A percentile compares a stretch with the other conserved stretches of the same genome.
phyloP scores from a whole-genome alignment of 2,888 invertebrate genomes.

The Pristionchus fissidentatus region DNA sequence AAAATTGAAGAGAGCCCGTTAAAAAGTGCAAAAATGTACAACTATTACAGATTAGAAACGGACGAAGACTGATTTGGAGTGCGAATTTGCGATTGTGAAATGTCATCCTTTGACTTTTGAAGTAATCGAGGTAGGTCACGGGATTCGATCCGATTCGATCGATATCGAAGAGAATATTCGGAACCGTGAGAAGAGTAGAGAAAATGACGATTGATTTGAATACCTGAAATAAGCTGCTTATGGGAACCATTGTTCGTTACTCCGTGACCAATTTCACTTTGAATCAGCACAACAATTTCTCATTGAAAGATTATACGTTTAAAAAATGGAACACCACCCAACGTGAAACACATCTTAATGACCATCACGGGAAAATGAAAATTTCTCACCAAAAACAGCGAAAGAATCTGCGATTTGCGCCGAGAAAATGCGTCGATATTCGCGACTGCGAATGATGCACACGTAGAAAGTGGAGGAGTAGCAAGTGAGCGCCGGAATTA shows the following conservation, averaged over 20 bases:
- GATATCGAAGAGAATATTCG: neutral
- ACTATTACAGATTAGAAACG: too few relatives aligned
- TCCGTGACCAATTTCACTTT: too few relatives aligned
- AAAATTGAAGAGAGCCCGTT: neutral
- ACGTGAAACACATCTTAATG: too few relatives aligned
- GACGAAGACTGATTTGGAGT: too few relatives aligned
- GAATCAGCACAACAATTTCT: too few relatives aligned
- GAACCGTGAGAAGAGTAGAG: neutral
- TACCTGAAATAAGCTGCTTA: too few relatives aligned
- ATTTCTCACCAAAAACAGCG: neutral
- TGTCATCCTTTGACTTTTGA: neutral
- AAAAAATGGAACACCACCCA: too few relatives aligned
- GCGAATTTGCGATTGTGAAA: neutral
- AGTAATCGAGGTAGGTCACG: neutral
- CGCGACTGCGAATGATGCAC: conserved; percentile 17
- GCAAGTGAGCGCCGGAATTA: conserved; percentile 24
- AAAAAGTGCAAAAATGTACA: too few relatives aligned
- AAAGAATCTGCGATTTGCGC: neutral
- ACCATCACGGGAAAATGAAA: neutral
- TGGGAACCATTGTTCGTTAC: too few relatives aligned
- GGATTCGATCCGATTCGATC: neutral
- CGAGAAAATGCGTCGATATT: conserved; percentile 18
- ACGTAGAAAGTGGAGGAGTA: conserved; percentile 43
- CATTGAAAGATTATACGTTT: too few relatives aligned
- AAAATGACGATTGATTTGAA: neutral